Evolutionary conservation across 2,113 vertebrate genomes (phyloP).

Genomic region (Progne subis): DNA sequence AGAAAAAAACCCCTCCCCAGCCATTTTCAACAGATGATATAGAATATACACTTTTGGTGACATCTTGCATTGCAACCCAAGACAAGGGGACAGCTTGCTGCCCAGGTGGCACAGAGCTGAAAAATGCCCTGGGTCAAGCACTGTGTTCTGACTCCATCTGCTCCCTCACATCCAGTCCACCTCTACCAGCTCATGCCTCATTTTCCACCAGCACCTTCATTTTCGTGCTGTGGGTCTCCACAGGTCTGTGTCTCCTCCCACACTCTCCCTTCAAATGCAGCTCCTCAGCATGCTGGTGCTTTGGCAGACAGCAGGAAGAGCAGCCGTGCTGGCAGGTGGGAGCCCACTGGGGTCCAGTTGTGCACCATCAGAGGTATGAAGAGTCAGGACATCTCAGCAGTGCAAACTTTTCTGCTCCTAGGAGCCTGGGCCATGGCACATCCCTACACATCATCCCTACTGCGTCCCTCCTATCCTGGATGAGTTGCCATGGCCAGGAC

Average conservation of each 20-base stretch:
- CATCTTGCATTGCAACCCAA: too few relatives aligned
- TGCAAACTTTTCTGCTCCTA: neutral
- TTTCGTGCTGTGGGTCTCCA: neutral
- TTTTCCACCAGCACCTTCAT: neutral
- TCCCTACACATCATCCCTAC: neutral
- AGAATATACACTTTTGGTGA: too few relatives aligned
- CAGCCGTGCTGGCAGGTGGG: neutral
- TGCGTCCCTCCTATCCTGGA: fast-evolving
- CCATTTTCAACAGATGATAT: too few relatives aligned
- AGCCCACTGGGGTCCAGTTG: fast-evolving
- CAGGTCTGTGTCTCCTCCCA: neutral
- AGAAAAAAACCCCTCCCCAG: too few relatives aligned
- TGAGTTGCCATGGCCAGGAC: neutral
- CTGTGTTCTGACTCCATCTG: neutral
- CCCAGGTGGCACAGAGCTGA: neutral
- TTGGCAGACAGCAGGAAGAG: neutral
- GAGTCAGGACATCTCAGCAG: neutral
- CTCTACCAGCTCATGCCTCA: neutral
- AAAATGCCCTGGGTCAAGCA: neutral
- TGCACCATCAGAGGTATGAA: neutral
- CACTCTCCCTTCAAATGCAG: neutral
- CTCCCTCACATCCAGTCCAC: neutral
- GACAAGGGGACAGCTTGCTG: neutral
- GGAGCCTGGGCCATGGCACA: neutral
- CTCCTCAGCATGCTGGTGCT: neutral